Evolutionary conservation across 2,797 vertebrate species (phyloP).

Genomic region (Sebastiscus tertius): DNA sequence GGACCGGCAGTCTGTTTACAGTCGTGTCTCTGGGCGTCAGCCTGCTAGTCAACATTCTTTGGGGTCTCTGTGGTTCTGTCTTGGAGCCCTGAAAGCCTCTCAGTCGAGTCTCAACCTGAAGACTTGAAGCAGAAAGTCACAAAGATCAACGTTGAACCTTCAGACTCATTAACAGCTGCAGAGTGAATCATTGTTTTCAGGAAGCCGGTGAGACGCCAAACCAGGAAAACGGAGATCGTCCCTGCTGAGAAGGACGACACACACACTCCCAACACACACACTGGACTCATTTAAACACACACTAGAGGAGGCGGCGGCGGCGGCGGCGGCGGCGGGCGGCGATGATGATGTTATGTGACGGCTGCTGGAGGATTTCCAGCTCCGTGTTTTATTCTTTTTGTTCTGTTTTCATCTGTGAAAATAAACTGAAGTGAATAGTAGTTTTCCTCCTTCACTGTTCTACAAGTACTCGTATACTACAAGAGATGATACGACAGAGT

Average conservation of each 20-base stretch:
- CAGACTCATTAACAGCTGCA: conserved; percentile 7
- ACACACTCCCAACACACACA: neutral
- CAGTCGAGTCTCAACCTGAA: neutral
- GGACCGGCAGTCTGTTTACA: too few relatives aligned
- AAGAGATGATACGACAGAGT: neutral
- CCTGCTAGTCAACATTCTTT: too few relatives aligned
- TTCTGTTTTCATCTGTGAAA: neutral
- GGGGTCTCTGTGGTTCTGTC: neutral
- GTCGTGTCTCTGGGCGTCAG: too few relatives aligned
- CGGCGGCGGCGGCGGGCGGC: neutral
- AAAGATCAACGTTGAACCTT: neutral
- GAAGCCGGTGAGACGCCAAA: conserved; percentile 16
- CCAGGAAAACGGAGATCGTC: neutral
- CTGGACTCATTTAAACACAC: neutral
- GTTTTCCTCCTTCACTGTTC: neutral
- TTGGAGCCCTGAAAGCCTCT: neutral
- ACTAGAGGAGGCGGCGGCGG: neutral
- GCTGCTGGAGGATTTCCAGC: neutral
- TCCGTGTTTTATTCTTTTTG: neutral
- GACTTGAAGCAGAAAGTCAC: neutral
- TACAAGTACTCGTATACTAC: neutral
- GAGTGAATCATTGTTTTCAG: conserved; percentile 22
- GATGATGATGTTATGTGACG: neutral
- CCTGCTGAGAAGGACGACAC: conserved; percentile 32
- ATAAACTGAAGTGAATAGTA: neutral